These are phyloP conservation scores for Pantherophis guttatus DNA, from an alignment of 2,113 vertebrate species.

Conservation along the genomic window DNA sequence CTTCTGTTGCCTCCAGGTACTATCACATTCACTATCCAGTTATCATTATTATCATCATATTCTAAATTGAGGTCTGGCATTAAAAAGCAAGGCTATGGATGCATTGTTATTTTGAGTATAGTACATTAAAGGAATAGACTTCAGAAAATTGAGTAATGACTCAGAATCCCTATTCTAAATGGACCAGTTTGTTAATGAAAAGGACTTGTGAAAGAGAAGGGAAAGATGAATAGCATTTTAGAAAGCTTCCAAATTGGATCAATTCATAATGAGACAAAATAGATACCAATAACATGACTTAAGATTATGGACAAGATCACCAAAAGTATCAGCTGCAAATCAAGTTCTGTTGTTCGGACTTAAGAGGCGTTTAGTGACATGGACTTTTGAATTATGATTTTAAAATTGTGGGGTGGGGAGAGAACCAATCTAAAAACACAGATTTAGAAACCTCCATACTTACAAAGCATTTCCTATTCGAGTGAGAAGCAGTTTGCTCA, in stretches of 20 bases:
- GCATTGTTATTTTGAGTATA: neutral
- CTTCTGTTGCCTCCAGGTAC: neutral
- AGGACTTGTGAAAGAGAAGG: neutral
- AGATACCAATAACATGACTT: neutral
- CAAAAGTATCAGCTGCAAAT: neutral
- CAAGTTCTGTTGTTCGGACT: neutral
- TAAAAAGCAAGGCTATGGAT: neutral
- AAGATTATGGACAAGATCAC: neutral
- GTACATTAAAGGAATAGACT: neutral
- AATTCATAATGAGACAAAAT: neutral
- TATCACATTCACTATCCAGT: neutral
- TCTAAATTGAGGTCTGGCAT: neutral
- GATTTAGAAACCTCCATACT: neutral
- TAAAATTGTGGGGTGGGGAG: neutral
- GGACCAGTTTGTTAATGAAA: neutral
- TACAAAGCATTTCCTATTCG: neutral
- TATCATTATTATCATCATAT: neutral
- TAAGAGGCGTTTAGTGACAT: neutral
- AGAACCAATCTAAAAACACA: neutral
- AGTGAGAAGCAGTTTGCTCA: neutral
- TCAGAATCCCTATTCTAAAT: neutral
- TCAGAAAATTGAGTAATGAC: neutral
- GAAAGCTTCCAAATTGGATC: neutral
- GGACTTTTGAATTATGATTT: neutral
- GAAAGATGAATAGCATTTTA: neutral